phyloP scores from a whole-genome alignment of 92 coral and sea anemone species.

The Heliopora coerulea region DNA sequence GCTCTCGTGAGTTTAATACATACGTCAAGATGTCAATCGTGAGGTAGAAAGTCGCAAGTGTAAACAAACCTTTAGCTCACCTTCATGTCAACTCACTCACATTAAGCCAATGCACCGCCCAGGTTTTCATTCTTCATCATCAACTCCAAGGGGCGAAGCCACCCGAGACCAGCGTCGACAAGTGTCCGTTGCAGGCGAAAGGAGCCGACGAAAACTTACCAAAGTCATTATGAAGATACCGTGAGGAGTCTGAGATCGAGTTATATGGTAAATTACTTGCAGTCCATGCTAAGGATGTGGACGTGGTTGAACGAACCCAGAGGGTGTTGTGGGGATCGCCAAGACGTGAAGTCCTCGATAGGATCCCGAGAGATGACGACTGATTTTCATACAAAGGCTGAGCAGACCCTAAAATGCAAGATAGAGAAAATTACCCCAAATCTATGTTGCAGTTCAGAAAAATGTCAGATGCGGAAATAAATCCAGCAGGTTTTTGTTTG shows the following conservation, averaged over 20 bases:
- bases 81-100: no score
- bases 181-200: constrained; percentile 24
- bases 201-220: constrained; percentile 26
- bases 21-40: no score
- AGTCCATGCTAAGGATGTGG: constrained; percentile 9
- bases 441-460: not conserved
- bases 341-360: constrained; percentile 13
- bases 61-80: no score
- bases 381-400: constrained; percentile 30
- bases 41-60: no score
- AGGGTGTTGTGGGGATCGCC: constrained; percentile 28
- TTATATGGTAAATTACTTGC: not conserved
- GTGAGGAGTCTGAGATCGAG: constrained; percentile 31
- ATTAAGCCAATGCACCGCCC: no score
- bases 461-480: not conserved
- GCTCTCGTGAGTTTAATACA: no score
- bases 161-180: constrained; percentile 23
- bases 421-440: not conserved
- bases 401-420: constrained; percentile 23
- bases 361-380: constrained; percentile 17
- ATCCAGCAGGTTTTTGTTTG: no score
- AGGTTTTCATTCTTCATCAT: not conserved
- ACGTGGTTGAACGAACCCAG: constrained; percentile 25
- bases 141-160: constrained; percentile 29
- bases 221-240: constrained; percentile 32